Evolutionary conservation across 2,113 vertebrate species (phyloP).

Genomic region (Malaclemys terrapin): DNA sequence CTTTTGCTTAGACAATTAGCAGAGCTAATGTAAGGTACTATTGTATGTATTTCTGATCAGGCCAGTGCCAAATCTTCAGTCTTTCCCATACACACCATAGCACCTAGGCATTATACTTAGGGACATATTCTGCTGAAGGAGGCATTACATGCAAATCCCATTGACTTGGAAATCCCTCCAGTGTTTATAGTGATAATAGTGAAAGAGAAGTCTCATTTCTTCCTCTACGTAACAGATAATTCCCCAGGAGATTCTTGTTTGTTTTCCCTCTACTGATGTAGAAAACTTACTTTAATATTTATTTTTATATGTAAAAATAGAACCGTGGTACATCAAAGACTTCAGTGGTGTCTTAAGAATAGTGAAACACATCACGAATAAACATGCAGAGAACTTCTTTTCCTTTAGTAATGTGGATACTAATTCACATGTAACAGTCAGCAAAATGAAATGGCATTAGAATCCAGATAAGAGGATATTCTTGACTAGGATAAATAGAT

Average conservation of each 20-base stretch:
- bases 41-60: neutral
- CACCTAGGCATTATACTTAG: neutral
- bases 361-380: neutral
- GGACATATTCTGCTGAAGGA: neutral
- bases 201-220: neutral
- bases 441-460: neutral
- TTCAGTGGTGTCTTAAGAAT: neutral
- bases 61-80: neutral
- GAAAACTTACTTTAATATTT: neutral
- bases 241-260: neutral
- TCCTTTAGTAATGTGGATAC: neutral
- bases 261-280: neutral
- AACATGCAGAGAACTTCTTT: neutral
- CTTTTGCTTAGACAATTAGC: neutral
- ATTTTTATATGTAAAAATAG: neutral
- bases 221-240: neutral
- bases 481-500: neutral
- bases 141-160: fast-evolving
- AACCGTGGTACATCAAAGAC: neutral
- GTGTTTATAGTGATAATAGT: neutral
- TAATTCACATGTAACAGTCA: neutral
- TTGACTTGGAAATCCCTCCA: neutral
- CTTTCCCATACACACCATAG: neutral
- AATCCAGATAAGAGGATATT: neutral
- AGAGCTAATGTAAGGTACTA: neutral